Evolutionary conservation across 2,888 invertebrate genomes (phyloP).

Genomic region (Rambutsinella grinnellia): DNA sequence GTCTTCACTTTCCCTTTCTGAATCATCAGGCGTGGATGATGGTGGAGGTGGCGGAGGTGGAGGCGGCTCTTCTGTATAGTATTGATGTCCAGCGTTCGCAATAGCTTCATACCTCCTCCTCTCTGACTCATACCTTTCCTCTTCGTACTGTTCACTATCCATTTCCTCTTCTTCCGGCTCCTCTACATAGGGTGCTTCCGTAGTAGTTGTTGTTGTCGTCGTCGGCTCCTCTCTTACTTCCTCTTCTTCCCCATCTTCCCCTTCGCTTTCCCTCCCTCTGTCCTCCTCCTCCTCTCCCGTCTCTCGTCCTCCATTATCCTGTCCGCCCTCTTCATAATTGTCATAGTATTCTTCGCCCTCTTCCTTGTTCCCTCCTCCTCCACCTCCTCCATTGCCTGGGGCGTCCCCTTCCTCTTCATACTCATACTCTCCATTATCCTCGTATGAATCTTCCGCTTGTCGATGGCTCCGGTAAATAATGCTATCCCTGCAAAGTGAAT

Average conservation of each 20-base stretch:
- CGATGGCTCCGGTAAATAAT: conserved; percentile 59
- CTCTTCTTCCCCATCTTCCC: conserved; percentile 43
- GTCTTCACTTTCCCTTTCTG: conserved; percentile 11
- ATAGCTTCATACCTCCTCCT: conserved; percentile 32
- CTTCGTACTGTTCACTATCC: conserved; percentile 41
- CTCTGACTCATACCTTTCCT: conserved; percentile 51
- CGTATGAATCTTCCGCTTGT: conserved; percentile 64
- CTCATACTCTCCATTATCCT: conserved; percentile 62
- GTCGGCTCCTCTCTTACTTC: conserved; percentile 8
- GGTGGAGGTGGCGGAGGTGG: conserved; percentile 44
- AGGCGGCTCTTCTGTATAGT: conserved; percentile 32
- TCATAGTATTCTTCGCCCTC: conserved; percentile 32
- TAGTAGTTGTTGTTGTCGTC: conserved; percentile 44
- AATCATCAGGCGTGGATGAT: conserved; percentile 1
- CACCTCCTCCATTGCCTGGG: conserved; percentile 9
- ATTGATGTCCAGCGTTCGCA: conserved; percentile 33
- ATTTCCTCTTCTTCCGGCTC: conserved; percentile 37
- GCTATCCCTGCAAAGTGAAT: conserved; percentile 18
- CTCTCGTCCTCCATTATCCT: conserved; percentile 1
- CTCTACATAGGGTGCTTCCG: conserved; percentile 27
- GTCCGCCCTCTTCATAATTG: conserved; percentile 7
- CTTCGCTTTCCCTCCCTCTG: conserved; percentile 16
- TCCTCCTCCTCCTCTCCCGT: conserved; percentile 4
- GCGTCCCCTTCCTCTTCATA: conserved; percentile 48
- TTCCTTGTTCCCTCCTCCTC: conserved; percentile 22